A percentile compares a stretch with the other conserved stretches of the same genome.
These are phyloP conservation scores for Syndactyla subalaris DNA, from an alignment of 2,797 vertebrate genomes.

Conservation along the genomic window DNA sequence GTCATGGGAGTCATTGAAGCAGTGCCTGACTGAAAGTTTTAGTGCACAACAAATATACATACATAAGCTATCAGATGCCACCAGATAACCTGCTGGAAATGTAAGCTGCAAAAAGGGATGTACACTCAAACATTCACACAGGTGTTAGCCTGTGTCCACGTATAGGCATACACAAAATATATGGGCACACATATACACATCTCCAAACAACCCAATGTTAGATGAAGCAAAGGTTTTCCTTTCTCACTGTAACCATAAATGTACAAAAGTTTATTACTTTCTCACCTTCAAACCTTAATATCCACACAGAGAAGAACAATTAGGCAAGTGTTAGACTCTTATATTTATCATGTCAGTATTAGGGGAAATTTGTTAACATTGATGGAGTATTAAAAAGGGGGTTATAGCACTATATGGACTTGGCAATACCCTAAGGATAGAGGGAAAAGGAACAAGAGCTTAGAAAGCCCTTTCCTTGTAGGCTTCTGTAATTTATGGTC, in stretches of 20 bases:
- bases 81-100: neutral
- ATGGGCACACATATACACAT: rapidly evolving
- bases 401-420: neutral
- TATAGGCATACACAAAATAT: neutral
- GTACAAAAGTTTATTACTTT: neutral
- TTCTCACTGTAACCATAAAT: neutral
- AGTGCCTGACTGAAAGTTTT: neutral
- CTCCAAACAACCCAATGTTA: rapidly evolving
- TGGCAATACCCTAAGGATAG: neutral
- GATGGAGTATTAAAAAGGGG: neutral
- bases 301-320: neutral
- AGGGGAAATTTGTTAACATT: neutral
- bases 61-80: neutral
- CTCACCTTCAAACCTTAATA: neutral
- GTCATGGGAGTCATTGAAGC: neutral
- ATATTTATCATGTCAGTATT: neutral
- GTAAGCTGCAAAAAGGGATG: neutral
- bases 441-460: neutral
- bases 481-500: neutral
- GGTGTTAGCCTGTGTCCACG: neutral
- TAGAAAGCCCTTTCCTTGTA: neutral
- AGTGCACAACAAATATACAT: neutral
- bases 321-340: neutral
- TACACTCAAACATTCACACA: neutral
- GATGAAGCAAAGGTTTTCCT: neutral